Evolutionary conservation across 2,797 vertebrate species (phyloP), one percentile per base, ranked within the genome.

Genomic region (Sebastes wilsoni): DNA sequence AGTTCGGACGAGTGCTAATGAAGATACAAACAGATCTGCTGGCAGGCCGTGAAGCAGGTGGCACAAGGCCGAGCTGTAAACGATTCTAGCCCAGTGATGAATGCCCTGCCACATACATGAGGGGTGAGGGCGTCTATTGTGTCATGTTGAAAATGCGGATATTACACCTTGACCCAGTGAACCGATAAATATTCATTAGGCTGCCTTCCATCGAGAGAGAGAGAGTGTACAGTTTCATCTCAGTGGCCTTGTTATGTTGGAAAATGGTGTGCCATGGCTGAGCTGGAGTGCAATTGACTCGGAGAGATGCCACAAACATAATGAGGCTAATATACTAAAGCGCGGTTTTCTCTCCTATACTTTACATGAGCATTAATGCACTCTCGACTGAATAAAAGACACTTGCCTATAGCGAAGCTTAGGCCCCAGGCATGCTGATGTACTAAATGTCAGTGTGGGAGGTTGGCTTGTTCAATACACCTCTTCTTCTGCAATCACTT

Each of bases 111-210:
- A 79, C 80, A 84, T 79, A 82, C 80, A 86, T 77, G 84, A 85
- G 74, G 71, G 79, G 84, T 56, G 66, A 77, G 73, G 66, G 65
- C 32, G 42, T 30, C 11, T 80, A 59, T 83, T 80, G 62, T 75
- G 82, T 64, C 11, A n/a, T 59, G 83, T 75, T 78, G 79, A 84
- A 86, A 89, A 84, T 65, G 71, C 34, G 82, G 86, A 85, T 86
- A 88, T 89, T 89, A 91, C 84, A 89, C 88, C 86, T 89, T 92
- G 88, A 92, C 91, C 91, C 80, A 68, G 23, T 87, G 90, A 89
- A 84, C 86, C 72, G 11, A 91, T 94, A 92, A 79, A 94, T 94
- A 93, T 94, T 92, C 79, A 94, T 92, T 76, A 87, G 65, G 58
- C 32, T 59, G 42, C 67, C 32, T 69, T 88, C 66, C 65, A 72